phyloP scores from a whole-genome alignment of 2,113 vertebrate species.

The Chionis minor region DNA sequence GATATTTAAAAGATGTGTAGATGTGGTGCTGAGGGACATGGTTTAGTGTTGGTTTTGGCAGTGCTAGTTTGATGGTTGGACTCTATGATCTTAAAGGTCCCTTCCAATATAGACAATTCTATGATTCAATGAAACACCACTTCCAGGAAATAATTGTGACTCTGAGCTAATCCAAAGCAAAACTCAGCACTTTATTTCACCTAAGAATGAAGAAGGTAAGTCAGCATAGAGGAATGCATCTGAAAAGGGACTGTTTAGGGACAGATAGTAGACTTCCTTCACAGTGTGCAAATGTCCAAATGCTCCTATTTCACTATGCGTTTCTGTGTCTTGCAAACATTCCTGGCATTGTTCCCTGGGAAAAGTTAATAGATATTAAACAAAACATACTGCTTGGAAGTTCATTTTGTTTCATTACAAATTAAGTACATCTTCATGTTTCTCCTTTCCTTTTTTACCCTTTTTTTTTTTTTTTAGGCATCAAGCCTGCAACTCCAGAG shows the following conservation, averaged over 20 bases:
- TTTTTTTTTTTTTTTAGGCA: constrained; percentile 5
- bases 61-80: too few relatives aligned
- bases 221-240: background rate
- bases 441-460: background rate
- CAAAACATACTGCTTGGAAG: background rate
- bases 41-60: too few relatives aligned
- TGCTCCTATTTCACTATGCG: fast-evolving
- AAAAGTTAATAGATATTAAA: background rate
- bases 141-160: background rate
- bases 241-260: background rate
- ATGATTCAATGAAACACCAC: background rate
- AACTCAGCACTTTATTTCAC: background rate
- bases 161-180: background rate
- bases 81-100: too few relatives aligned
- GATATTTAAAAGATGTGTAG: background rate
- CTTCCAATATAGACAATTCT: too few relatives aligned
- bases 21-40: background rate
- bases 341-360: background rate
- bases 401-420: background rate
- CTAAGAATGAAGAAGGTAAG: background rate
- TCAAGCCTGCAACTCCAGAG: constrained; percentile 77
- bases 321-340: background rate
- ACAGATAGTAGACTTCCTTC: background rate
- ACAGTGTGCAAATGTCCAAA: background rate
- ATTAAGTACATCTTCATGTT: background rate